phyloP scores from a whole-genome alignment of 2,113 vertebrate species.

The Triplophysa rosa region DNA sequence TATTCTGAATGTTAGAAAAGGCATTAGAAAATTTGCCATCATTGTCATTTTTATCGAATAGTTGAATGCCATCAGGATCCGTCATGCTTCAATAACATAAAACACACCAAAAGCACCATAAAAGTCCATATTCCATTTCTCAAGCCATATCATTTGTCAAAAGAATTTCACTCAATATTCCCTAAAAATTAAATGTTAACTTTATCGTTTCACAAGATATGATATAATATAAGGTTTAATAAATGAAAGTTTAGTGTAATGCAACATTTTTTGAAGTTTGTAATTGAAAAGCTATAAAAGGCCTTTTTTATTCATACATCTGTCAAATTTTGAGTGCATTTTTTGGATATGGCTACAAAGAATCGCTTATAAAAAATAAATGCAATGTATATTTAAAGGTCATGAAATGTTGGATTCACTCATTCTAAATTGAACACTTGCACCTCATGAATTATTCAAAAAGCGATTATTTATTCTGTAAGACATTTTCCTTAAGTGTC shows the following conservation, averaged over 20 bases:
- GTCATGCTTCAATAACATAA: too few relatives aligned
- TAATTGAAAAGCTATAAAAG: too few relatives aligned
- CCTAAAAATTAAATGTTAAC: too few relatives aligned
- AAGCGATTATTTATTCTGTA: conserved; percentile 30
- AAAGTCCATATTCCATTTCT: neutral
- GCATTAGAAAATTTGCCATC: neutral
- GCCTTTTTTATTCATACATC: neutral
- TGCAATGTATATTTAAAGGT: conserved; percentile 39
- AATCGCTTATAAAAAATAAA: conserved; percentile 28
- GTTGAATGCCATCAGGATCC: too few relatives aligned
- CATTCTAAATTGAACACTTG: conserved; percentile 14
- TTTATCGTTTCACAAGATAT: too few relatives aligned
- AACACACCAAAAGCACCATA: neutral
- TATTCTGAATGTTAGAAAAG: too few relatives aligned
- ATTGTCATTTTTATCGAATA: too few relatives aligned
- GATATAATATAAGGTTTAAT: neutral
- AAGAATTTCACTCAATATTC: too few relatives aligned
- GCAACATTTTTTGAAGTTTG: too few relatives aligned
- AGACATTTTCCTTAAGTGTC: conserved; percentile 17
- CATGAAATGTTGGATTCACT: conserved; percentile 21
- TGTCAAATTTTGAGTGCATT: conserved; percentile 40
- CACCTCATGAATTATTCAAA: conserved; percentile 44
- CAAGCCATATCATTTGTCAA: too few relatives aligned
- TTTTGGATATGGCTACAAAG: conserved; percentile 3
- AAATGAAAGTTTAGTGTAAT: too few relatives aligned